Conservation (phyloP, 2,888 invertebrate genomes). For the Eremobia ochroleuca region DNA sequence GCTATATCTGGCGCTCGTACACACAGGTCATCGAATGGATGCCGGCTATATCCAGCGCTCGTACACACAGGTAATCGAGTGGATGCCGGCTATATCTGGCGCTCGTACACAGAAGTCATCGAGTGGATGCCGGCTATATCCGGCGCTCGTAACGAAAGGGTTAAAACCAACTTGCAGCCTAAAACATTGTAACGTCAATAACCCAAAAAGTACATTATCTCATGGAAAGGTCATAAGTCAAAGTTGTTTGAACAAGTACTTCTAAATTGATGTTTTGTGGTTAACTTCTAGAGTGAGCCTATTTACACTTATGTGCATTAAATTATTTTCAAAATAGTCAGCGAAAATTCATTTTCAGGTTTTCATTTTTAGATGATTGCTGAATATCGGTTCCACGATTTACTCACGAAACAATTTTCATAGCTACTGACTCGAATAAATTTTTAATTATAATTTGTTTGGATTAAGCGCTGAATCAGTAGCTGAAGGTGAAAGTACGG, state of each 20-base stretch:
- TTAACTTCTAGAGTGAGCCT: slow-evolving; percentile 1
- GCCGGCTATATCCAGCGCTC: no score
- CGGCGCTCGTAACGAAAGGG: no score
- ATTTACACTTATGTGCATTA: slow-evolving; percentile 23
- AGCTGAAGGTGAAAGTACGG: slow-evolving; percentile 15
- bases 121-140: no score
- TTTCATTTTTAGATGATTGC: no score
- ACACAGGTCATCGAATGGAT: no score
- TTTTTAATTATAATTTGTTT: slow-evolving; percentile 42
- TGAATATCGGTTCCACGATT: slow-evolving; percentile 28
- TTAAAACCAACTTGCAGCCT: neutral
- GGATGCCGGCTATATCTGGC: no score
- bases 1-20: no score
- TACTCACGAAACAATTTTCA: slow-evolving; percentile 48
- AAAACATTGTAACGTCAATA: neutral
- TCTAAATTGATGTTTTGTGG: slow-evolving; percentile 7
- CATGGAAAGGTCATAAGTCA: slow-evolving; percentile 12
- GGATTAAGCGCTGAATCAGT: slow-evolving; percentile 34
- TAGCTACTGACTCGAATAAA: slow-evolving; percentile 38
- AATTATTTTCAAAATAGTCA: slow-evolving; percentile 6
- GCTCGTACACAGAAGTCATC: no score
- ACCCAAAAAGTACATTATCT: neutral
- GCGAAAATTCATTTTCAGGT: slow-evolving; percentile 12
- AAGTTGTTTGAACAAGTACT: slow-evolving; percentile 12
- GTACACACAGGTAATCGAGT: no score